Evolutionary conservation across 2,888 invertebrate species (phyloP), one percentile per base, ranked within the genome.

Genomic region (Tricholauxania praeusta): DNA sequence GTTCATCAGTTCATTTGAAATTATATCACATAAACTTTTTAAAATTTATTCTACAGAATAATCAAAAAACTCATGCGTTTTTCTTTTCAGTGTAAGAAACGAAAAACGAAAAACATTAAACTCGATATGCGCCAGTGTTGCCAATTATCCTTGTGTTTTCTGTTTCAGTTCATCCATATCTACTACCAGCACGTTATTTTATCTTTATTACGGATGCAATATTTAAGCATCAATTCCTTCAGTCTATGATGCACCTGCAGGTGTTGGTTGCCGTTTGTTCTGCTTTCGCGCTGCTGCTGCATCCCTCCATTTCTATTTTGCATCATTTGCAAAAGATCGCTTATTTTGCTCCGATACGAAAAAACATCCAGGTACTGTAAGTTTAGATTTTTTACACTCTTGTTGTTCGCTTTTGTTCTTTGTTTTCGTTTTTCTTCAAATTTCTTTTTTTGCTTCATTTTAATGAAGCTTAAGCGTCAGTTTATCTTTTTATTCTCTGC

Each of bases 401-500:
- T 17, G 32, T 32, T 60, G 14, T 15, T 39, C 39, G 14, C 3
- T 39, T 22, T 39, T 60, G 28, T 59, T 57, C 12, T 12, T 55
- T 69, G 17, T 63, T 12, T 32, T 62, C 53, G 52, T 52, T 14
- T 22, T 19, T 53, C 53, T 52, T 62, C 32, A 15, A 53, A 22
- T 53, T 55, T 49, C 60, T 28, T 51, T 22, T n/a, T 28, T 59
- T n/a, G 60, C 60, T 69, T 62, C 49, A 32, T 62, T 69, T 69
- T 69, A 69, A 69, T 62, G 69, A 69, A 60, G 69, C 51, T 62
- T 69, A 69, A 69, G 69, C 60, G 67, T 67, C 67, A 67, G 67
- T 67, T 67, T 65, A 67, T 55, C 55, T 67, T 19, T 51, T 47
- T 47, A 39, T 57, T 67, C 15, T 67, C 15, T 78, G 80, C 77